phyloP scores from a whole-genome alignment of 2,888 invertebrate species.

The Nebria brevicollis region DNA sequence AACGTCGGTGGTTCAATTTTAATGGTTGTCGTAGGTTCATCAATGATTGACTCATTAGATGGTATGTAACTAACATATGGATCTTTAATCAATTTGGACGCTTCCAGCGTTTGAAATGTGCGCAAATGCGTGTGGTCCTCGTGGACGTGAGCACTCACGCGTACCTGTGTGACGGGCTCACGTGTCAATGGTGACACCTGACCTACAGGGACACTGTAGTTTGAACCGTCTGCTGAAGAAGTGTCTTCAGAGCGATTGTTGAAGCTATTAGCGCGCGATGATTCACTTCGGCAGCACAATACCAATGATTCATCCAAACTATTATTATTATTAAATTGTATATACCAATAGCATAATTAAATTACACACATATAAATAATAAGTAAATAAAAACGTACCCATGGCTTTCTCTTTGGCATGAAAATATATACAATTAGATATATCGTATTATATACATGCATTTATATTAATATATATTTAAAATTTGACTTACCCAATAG shows the following conservation, averaged over 20 bases:
- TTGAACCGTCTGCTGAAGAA: conserved; percentile 56
- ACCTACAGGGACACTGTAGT: conserved; percentile 54
- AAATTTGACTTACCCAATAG: conserved; percentile 73
- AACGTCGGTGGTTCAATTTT: conserved; percentile 57
- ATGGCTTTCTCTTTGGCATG: conserved; percentile 68
- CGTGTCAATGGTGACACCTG: conserved; percentile 51
- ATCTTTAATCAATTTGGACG: conserved; percentile 39
- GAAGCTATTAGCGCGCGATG: conserved; percentile 46
- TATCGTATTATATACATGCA: neutral
- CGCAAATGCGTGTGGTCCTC: conserved; percentile 51
- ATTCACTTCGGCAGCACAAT: conserved; percentile 50
- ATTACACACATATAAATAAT: neutral
- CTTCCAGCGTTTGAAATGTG: conserved; percentile 39
- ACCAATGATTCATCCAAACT: conserved; percentile 74
- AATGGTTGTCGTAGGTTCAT: neutral
- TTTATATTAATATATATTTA: conserved; percentile 13
- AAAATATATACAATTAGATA: neutral
- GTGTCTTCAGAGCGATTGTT: conserved; percentile 53
- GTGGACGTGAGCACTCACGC: conserved; percentile 57
- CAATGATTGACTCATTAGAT: neutral
- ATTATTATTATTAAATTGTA: conserved; percentile 44
- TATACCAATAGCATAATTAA: neutral
- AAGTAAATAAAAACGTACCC: conserved; percentile 66
- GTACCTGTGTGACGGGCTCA: conserved; percentile 26
- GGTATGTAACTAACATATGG: neutral